Base-by-base conservation (phyloP, 2,888 invertebrate species). In the Drosophila meridiana region DNA sequence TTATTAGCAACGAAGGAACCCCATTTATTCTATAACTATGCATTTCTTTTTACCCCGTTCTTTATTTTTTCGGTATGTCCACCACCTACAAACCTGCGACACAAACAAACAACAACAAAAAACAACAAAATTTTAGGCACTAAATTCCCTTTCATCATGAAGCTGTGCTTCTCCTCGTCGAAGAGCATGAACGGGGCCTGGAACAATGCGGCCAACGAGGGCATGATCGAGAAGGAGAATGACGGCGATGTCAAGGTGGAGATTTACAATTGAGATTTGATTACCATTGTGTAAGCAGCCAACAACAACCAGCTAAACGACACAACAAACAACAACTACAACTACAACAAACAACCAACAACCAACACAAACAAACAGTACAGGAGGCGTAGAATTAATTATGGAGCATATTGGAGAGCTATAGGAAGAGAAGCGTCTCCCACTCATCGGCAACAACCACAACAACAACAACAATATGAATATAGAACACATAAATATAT, bases 101-200 rank as follows among this genome's bases (percentile, higher is more conserved):
- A 42, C 42, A 56, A 42, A 56, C 42, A 56, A 28, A 53, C 14
- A 26, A 26, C 11, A 26, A 45, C 20, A 20, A 52, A n/a, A 53
- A 7, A 36, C 6, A 34, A 50, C 32, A 3, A 34, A 42, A 53
- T 55, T 53, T 52, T 56, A 98, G 98, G 97, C 93, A 98, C 98
- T 83, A 99, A 99, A 94, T 98, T 98, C 94, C 99, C 99, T 84
- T 99, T 98, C 95, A 97, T 99, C 91, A 97, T 99, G 97, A 99
- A 99, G 94, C 94, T 99, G 87, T 99, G 99, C 93, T 99, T 99
- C 95, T 99, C 99, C 28, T 98, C 98, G 72, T 95, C 96, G 74
- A 93, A 93, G 90, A 93, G 93, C 91, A 93, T 93, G 93, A 93
- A 93, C 94, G 96, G 93, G 93, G 95, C 93, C 94, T 95, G 95